Base-by-base conservation (phyloP, 2,888 invertebrate genomes). In the Vesta saturnalis region DNA sequence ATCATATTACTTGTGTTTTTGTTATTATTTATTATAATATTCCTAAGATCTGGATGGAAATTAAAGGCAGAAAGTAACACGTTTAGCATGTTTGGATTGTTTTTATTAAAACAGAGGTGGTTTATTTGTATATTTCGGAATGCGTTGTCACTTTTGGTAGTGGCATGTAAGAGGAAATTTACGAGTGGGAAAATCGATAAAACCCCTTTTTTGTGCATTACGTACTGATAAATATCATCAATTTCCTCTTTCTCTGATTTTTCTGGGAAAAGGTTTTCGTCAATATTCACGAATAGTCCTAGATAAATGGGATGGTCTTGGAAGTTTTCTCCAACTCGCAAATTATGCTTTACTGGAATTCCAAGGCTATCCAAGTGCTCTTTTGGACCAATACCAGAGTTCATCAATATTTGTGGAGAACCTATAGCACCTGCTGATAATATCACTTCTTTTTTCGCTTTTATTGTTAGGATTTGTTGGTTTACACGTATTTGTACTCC, bases 371-470 rank as follows among this genome's bases (percentile, higher is more conserved):
- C 19, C 12, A 54, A 18, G 22, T 54, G 54, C 2, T 30, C 23
- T n/a, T n/a, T n/a, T n/a, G n/a, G n/a, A n/a, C n/a, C n/a, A n/a
- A n/a, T n/a, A n/a, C n/a, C n/a, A n/a, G 89, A 89, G 15, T 89
- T 75, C 85, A 90, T 85, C 18, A 91, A 82, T 8, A 91, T 77
- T 77, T 91, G 89, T 0, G 67, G 88, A 15, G 89, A 86, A 78
- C 90, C 91, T 73, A 91, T 87, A 1, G 90, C 85, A 1, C 91
- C 91, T 1, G 86, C 88, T n/a, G 87, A 84, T 21, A 90, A 76
- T 65, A 90, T 88, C 0, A 91, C 83, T 72, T 88, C 88, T 72
- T 86, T 87, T 47, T 84, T 82, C 1, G 87, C 88, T 15, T 76
- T 75, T 5, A 84, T 81, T 0, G 71, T 72, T 18, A 74, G 60